These are phyloP conservation scores for Bubo blakistoni DNA, from an alignment of 2,113 vertebrate genomes.

Conservation along the genomic window DNA sequence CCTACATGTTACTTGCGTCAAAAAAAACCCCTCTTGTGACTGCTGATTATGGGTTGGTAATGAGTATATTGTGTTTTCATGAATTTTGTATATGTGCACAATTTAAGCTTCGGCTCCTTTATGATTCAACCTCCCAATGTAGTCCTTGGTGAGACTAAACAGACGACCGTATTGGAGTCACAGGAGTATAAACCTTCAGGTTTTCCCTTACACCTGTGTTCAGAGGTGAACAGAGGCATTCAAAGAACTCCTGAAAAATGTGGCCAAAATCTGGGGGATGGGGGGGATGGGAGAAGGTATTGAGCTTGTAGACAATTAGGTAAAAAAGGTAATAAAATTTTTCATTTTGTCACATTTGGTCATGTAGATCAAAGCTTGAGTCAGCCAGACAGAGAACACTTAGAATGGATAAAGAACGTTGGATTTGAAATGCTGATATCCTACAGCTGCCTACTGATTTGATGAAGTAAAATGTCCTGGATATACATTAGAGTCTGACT, in stretches of 20 bases:
- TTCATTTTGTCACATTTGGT: not conserved
- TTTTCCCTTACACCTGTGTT: not conserved
- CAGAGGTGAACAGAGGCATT: not conserved
- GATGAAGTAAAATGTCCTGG: not conserved
- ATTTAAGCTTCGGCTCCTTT: not conserved
- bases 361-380: not conserved
- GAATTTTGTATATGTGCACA: not conserved
- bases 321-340: not conserved
- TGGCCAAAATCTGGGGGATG: not conserved
- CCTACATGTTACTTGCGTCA: not conserved
- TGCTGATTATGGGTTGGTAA: not conserved
- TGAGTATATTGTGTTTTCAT: not conserved
- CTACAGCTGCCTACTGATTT: not conserved
- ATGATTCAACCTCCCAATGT: not conserved
- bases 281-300: not conserved
- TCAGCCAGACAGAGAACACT: not conserved
- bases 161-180: rapidly evolving
- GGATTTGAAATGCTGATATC: not conserved
- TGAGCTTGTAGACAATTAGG: not conserved
- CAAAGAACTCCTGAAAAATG: not conserved
- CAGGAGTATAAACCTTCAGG: not conserved
- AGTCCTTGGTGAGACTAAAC: not conserved
- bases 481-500: not conserved
- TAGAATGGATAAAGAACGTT: not conserved
- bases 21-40: not conserved